Conservation (phyloP, 1,140 invertebrate species). For the Drosophila pandora region DNA sequence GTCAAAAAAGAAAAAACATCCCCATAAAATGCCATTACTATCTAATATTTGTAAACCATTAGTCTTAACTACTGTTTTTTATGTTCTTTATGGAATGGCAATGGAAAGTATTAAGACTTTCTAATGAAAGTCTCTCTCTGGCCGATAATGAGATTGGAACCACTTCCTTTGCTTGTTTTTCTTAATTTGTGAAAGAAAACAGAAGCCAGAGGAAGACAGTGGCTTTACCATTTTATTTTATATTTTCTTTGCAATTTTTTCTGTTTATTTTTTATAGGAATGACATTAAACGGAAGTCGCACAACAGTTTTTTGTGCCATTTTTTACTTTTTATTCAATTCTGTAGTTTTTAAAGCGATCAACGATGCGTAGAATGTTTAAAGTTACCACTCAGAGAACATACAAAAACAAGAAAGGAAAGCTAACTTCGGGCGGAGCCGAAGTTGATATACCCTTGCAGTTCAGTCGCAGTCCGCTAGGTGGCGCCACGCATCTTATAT, state of each 20-base stretch:
- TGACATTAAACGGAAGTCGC: slow-evolving; percentile 53
- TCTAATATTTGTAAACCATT: slow-evolving; percentile 33
- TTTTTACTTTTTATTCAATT: slow-evolving; percentile 54
- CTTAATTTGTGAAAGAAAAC: slow-evolving; percentile 65
- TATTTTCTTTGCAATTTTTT: slow-evolving; percentile 5
- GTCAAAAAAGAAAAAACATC: background rate
- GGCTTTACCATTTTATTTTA: slow-evolving; percentile 29
- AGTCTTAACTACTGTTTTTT: slow-evolving; percentile 7
- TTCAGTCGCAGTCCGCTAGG: no score
- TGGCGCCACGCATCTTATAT: no score
- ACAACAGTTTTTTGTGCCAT: slow-evolving; percentile 26
- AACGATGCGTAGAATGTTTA: slow-evolving; percentile 59
- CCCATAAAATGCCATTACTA: slow-evolving; percentile 13
- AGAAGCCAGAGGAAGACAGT: slow-evolving; percentile 16
- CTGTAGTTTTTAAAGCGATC: slow-evolving; percentile 50
- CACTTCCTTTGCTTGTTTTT: slow-evolving; percentile 58
- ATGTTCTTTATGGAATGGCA: slow-evolving; percentile 1
- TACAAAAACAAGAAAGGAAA: no score
- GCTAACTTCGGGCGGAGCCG: no score
- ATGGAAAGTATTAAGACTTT: background rate
- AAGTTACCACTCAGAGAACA: slow-evolving; percentile 19
- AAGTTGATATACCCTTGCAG: no score
- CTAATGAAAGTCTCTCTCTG: background rate
- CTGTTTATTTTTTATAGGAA: slow-evolving; percentile 12
- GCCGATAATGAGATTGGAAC: slow-evolving; percentile 55